Evolutionary conservation across 2,797 vertebrate genomes (phyloP).

Genomic region (Chanos chanos): DNA sequence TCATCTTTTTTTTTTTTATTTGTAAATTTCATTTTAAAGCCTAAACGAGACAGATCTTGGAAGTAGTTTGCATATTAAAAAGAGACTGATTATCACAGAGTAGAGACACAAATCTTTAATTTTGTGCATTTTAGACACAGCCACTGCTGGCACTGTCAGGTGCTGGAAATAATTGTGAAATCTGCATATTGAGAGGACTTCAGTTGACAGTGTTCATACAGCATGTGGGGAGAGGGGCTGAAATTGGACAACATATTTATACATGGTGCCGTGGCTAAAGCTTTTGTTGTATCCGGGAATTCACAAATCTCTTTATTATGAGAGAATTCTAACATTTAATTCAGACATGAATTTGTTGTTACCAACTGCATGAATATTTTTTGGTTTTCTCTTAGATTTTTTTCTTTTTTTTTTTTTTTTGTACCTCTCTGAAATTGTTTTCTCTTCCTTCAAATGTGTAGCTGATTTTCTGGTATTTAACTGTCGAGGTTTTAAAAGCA

Average conservation of each 20-base stretch:
- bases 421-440: too few species aligned
- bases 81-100: constrained; percentile 61
- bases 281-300: constrained; percentile 5
- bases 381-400: too few species aligned
- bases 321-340: too few species aligned
- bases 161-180: constrained; percentile 73
- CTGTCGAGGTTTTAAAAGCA: too few species aligned
- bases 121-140: constrained; percentile 76
- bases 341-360: too few species aligned
- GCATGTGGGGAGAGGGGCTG: constrained; percentile 45
- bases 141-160: constrained; percentile 60
- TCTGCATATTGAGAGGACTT: constrained; percentile 72
- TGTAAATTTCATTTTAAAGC: constrained; percentile 67
- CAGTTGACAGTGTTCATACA: constrained; percentile 45
- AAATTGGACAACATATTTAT: constrained; percentile 37
- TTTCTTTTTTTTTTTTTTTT: too few species aligned
- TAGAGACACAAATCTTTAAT: constrained; percentile 72
- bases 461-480: too few species aligned
- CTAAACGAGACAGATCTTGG: constrained; percentile 58
- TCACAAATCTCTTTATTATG: too few species aligned
- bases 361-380: too few species aligned
- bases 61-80: constrained; percentile 71
- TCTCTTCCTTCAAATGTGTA: too few species aligned
- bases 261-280: constrained; percentile 1
- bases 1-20: constrained; percentile 56